Evolutionary conservation across 2,888 invertebrate genomes (phyloP), one percentile per base, ranked within the genome.

Genomic region (Scaptomyza flava): DNA sequence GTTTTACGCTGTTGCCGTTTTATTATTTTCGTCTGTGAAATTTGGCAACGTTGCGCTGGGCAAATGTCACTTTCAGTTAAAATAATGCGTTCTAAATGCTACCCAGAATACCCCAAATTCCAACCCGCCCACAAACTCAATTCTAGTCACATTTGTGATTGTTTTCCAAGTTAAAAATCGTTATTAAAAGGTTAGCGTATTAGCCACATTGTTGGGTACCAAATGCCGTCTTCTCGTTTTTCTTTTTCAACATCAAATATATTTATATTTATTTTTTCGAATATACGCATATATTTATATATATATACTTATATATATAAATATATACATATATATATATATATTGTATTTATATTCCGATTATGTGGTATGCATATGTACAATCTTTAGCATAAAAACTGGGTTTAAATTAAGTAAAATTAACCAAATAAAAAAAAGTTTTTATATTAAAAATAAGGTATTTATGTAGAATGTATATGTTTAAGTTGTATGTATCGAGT

Each of bases 301-400:
- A 62, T 48, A 50, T 68, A 45, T 43, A 23, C 61, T 47, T 61
- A 54, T 61, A 50, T 70, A 60, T 62, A 52, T 65, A n/a, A n/a
- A n/a, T n/a, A n/a, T n/a, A n/a, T n/a, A n/a, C 63, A 34, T 66
- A 33, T 31, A 38, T 17, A 45, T 60, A 60, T 60, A 56, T 60
- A 45, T 59, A 31, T 47, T 68, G 12, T 62, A 54, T 60, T 33
- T 52, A 57, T 77, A 64, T 59, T 67, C 60, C 58, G 45, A 58
- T 76, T 72, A 72, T 61, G 54, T 73, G 68, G 68, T 81, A 75
- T 75, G 81, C 69, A 78, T 81, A 82, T 82, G 65, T 82, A 82
- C 84, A 82, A 30, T 69, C 56, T 79, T 78, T 70, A 78, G 81
- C 72, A 72, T 81, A 75, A 75, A 78, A 79, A 78, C 73, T 81